phyloP scores from a whole-genome alignment of 1,140 invertebrate genomes.

The Rhyzopertha dominica region DNA sequence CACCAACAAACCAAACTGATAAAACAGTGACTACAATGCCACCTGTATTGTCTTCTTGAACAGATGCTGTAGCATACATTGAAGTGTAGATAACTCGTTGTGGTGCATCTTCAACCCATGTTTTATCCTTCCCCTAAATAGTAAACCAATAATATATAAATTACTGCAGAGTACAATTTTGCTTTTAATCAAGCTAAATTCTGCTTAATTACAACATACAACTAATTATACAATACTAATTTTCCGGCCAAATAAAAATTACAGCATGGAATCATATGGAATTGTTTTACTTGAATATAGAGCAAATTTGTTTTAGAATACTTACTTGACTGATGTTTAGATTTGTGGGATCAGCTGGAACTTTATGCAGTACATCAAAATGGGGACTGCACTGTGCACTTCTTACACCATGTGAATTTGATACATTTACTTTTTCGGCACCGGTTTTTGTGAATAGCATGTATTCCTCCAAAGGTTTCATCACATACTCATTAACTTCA shows the following conservation, averaged over 20 bases:
- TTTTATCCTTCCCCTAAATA: slow-evolving; percentile 64
- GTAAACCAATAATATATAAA: slow-evolving; percentile 17
- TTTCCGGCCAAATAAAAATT: too few relatives aligned
- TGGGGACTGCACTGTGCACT: slow-evolving; percentile 74
- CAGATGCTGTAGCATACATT: slow-evolving; percentile 61
- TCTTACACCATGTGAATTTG: slow-evolving; percentile 75
- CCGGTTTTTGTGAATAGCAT: slow-evolving; percentile 79
- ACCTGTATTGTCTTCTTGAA: slow-evolving; percentile 67
- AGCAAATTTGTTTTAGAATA: slow-evolving; percentile 26
- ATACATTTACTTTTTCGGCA: slow-evolving; percentile 73
- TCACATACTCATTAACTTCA: slow-evolving; percentile 69
- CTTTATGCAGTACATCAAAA: slow-evolving; percentile 62
- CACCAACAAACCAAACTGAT: slow-evolving; percentile 61
- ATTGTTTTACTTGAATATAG: slow-evolving; percentile 6
- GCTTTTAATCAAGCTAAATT: too few relatives aligned
- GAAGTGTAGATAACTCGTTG: slow-evolving; percentile 67
- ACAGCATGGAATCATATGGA: too few relatives aligned
- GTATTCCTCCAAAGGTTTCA: slow-evolving; percentile 83
- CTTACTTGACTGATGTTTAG: slow-evolving; percentile 63
- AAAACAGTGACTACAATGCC: slow-evolving; percentile 69
- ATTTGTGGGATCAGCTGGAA: slow-evolving; percentile 53
- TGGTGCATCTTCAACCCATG: slow-evolving; percentile 77
- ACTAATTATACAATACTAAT: too few relatives aligned
- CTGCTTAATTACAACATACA: too few relatives aligned
- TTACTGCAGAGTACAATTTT: too few relatives aligned